phyloP scores from a whole-genome alignment of 2,113 vertebrate genomes.

The Cyanistes caeruleus region DNA sequence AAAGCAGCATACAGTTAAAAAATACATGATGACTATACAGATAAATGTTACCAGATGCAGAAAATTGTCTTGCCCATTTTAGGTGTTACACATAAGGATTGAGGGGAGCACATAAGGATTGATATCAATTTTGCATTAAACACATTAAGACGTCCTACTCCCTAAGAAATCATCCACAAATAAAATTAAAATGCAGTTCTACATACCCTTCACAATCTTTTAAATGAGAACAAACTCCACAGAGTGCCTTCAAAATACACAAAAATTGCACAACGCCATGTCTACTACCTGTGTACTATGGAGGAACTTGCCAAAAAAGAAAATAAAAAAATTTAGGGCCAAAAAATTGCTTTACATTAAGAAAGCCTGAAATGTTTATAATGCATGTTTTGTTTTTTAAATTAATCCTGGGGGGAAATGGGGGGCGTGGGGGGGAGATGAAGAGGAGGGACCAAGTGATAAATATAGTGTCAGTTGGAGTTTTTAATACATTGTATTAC shows the following conservation, averaged over 20 bases:
- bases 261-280: accelerated
- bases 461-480: not conserved
- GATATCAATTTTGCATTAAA: not conserved
- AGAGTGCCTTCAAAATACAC: not conserved
- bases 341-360: not conserved
- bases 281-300: not conserved
- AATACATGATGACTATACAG: not conserved
- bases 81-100: not conserved
- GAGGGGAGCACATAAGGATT: not conserved
- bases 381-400: not conserved
- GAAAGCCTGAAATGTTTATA: not conserved
- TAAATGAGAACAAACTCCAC: not conserved
- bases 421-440: accelerated
- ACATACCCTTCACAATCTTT: not conserved
- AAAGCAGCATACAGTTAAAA: not conserved
- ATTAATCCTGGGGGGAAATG: not conserved
- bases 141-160: not conserved
- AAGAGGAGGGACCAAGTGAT: not conserved
- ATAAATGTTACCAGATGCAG: not conserved
- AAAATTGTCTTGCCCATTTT: not conserved
- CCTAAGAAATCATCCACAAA: not conserved
- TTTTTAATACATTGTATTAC: not conserved
- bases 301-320: not conserved
- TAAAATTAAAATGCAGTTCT: not conserved
- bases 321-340: not conserved